These are phyloP conservation scores for Sipha flava DNA, from an alignment of 1,140 invertebrate species.

Conservation along the genomic window DNA sequence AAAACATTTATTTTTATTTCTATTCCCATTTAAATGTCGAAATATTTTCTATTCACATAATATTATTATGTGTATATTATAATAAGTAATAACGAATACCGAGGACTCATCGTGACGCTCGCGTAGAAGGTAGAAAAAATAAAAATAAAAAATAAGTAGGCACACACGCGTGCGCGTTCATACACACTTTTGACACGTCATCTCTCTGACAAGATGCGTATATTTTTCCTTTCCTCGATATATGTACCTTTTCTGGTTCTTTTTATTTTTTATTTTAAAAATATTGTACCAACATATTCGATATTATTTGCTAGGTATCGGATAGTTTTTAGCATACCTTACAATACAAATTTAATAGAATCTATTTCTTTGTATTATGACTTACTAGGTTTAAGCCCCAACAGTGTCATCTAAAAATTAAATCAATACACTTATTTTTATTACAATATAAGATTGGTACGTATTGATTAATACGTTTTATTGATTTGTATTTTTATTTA, in stretches of 20 bases:
- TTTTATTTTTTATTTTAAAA: neutral
- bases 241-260: neutral
- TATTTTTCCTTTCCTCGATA: neutral
- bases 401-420: no score
- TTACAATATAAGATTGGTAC: no score
- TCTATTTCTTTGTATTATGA: no score
- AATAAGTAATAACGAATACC: conserved; percentile 18
- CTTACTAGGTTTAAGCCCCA: no score
- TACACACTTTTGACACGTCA: neutral
- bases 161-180: neutral
- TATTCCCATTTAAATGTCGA: conserved; percentile 13
- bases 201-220: neutral
- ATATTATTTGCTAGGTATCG: neutral
- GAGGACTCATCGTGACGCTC: conserved; percentile 4
- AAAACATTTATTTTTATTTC: conserved; percentile 14
- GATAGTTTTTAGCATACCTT: no score
- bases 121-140: neutral
- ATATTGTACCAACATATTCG: neutral
- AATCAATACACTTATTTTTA: no score
- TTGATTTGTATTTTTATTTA: no score
- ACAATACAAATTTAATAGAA: no score
- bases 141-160: neutral
- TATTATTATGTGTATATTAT: conserved; percentile 1
- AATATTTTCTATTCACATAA: conserved; percentile 11
- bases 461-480: no score